Conservation (phyloP, 1,140 invertebrate genomes). For the Drosophila virilis region DNA sequence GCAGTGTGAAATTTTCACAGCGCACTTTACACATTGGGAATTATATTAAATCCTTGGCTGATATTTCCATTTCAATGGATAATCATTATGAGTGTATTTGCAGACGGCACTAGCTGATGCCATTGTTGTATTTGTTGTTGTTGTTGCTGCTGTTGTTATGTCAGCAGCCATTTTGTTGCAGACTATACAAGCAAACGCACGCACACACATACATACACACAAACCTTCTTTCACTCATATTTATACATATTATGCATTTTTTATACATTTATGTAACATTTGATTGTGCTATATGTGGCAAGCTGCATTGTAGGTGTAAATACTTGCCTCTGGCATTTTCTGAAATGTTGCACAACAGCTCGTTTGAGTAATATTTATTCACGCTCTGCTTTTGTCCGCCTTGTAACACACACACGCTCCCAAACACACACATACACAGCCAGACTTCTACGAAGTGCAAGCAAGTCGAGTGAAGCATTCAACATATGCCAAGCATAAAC, state of each 20-base stretch:
- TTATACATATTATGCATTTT: slow-evolving; percentile 77
- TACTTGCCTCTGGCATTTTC: slow-evolving; percentile 74
- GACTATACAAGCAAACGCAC: slow-evolving; percentile 19
- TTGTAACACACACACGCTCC: slow-evolving; percentile 31
- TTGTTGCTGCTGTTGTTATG: slow-evolving; percentile 35
- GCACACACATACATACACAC: slow-evolving; percentile 1
- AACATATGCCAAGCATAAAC: slow-evolving; percentile 79
- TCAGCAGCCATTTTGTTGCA: slow-evolving; percentile 61
- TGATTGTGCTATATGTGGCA: slow-evolving; percentile 59
- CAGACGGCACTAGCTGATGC: slow-evolving; percentile 40
- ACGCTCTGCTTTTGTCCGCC: slow-evolving; percentile 77
- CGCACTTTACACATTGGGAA: slow-evolving; percentile 71
- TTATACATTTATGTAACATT: slow-evolving; percentile 72
- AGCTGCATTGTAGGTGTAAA: slow-evolving; percentile 71
- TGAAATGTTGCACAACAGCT: slow-evolving; percentile 71
- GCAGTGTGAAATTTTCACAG: slow-evolving; percentile 65
- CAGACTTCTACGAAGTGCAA: slow-evolving; percentile 12
- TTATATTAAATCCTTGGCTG: slow-evolving; percentile 81
- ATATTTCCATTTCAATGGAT: slow-evolving; percentile 83
- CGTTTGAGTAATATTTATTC: slow-evolving; percentile 81
- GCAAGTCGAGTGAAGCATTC: slow-evolving; percentile 59
- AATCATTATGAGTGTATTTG: slow-evolving; percentile 79
- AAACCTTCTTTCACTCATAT: slow-evolving; percentile 29
- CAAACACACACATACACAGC: slow-evolving; percentile 6
- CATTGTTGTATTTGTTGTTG: slow-evolving; percentile 26